phyloP scores from a whole-genome alignment of 2,113 vertebrate genomes.

The Solea senegalensis region DNA sequence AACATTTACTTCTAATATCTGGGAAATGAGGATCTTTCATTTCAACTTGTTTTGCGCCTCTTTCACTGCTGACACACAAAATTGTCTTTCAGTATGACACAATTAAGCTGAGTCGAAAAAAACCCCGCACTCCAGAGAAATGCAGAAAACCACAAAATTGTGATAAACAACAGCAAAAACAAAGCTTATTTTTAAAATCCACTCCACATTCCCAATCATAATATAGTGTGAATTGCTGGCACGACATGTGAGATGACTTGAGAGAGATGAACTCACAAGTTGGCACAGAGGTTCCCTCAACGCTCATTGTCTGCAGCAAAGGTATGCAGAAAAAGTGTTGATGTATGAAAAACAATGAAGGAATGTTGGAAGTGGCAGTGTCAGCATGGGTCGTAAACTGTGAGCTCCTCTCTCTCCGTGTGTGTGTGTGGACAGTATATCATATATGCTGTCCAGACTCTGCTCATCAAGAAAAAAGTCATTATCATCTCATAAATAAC shows the following conservation, averaged over 20 bases:
- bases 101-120: conserved; percentile 27
- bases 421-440: conserved; percentile 44
- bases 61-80: conserved; percentile 48
- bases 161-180: conserved; percentile 45
- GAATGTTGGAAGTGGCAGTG: conserved; percentile 66
- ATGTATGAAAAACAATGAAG: conserved; percentile 68
- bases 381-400: conserved; percentile 67
- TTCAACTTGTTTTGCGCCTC: conserved; percentile 23
- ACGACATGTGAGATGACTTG: conserved; percentile 43
- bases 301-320: conserved; percentile 41
- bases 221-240: conserved; percentile 29
- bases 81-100: conserved; percentile 19
- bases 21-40: conserved; percentile 24
- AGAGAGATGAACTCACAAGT: conserved; percentile 56
- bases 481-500: conserved; percentile 75
- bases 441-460: conserved; percentile 55
- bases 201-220: conserved; percentile 40
- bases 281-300: conserved; percentile 20
- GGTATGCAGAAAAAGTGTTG: conserved; percentile 59
- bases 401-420: conserved; percentile 24
- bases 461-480: conserved; percentile 64
- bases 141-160: conserved; percentile 35
- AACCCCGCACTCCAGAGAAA: conserved; percentile 23
- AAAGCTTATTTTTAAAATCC: conserved; percentile 39
- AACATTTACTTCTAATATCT: conserved; percentile 43